Evolutionary conservation across 2,888 invertebrate species (phyloP), one percentile per base, ranked within the genome.

Genomic region (Taenaris catops): DNA sequence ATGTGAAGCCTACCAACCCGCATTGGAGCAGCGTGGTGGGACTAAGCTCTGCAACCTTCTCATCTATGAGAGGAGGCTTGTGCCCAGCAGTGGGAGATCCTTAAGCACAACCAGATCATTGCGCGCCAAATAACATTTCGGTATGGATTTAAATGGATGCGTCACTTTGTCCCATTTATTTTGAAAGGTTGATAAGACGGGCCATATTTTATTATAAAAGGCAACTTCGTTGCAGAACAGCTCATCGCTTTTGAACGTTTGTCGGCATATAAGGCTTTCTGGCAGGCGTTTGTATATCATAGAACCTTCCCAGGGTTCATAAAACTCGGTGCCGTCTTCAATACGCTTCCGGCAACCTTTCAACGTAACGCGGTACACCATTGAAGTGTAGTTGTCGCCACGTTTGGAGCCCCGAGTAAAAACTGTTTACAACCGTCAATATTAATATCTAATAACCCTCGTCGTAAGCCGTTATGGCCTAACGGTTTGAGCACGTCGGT

Each of bases 341-440:
- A 49, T 41, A 16, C 62, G 58, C 36, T 73, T 75, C 7, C 64
- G 65, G 2, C 51, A 50, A 0, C 93, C 93, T 48, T 87, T 89
- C 1, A 92, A 67, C 0, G 87, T 76, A 35, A 92, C 84, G 6
- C 93, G 87, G 65, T 92, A 93, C 3, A 93, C 78, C 86, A 91
- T 91, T 4, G 93, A 92, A 0, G 92, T 93, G 57, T 93, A 93
- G 64, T 93, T 93, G 55, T 93, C 93, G 0, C 93, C 93, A 31
- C 92, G 83, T 37, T 91, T 92, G 0, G 93, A 91, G n/a, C 92
- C 93, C 2, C 89, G 91, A 7, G 90, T 89, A 41, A n/a, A n/a
- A n/a, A n/a, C n/a, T n/a, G n/a, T n/a, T n/a, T n/a, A n/a, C n/a
- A n/a, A n/a, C n/a, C n/a, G n/a, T n/a, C n/a, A n/a, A n/a, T n/a